phyloP scores from a whole-genome alignment of 2,113 vertebrate genomes.

The Myotis yumanensis region DNA sequence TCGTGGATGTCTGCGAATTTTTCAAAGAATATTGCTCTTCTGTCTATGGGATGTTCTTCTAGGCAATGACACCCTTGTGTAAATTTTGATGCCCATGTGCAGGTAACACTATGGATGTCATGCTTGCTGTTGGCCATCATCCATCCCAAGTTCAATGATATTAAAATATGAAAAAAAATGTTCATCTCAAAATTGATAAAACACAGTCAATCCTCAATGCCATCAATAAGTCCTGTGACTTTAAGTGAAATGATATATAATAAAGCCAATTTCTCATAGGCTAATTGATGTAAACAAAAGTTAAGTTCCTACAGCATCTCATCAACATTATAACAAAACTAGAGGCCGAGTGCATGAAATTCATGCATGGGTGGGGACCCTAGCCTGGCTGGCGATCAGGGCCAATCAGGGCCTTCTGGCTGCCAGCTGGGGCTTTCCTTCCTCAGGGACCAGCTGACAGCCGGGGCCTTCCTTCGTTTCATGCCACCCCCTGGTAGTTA shows the following conservation, averaged over 20 bases:
- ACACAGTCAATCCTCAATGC: fast-evolving
- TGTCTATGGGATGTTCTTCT: background rate
- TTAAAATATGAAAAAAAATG: background rate
- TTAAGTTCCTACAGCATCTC: background rate
- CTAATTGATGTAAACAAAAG: background rate
- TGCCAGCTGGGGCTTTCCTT: no score
- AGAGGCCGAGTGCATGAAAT: no score
- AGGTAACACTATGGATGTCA: background rate
- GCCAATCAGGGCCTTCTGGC: no score
- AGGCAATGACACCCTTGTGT: background rate
- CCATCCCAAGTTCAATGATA: background rate
- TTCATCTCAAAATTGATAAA: background rate
- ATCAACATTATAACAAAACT: fast-evolving
- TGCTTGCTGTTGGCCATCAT: background rate
- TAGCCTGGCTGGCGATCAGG: no score
- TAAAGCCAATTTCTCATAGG: background rate
- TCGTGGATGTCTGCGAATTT: background rate
- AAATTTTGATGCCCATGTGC: background rate
- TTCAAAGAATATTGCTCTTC: background rate
- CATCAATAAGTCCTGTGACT: background rate
- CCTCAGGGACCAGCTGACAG: no score
- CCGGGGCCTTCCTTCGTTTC: no score
- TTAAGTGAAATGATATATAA: background rate
- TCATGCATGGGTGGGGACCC: no score
- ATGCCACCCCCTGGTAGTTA: no score